Evolutionary conservation across 2,888 invertebrate genomes (phyloP).

Genomic region (Euproctis similis): DNA sequence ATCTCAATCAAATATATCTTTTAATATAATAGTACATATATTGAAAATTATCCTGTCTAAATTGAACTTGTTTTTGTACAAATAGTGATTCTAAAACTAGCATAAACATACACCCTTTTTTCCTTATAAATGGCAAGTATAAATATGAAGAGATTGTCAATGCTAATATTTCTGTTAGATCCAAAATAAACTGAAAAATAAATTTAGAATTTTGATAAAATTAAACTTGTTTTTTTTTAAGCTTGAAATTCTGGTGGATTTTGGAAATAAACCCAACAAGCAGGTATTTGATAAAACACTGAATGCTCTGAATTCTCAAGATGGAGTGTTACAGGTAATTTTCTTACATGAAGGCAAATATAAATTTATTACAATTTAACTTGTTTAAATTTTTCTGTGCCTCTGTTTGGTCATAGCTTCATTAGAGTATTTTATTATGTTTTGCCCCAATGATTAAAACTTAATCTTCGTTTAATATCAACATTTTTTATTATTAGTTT

Average conservation of each 20-base stretch:
- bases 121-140: background rate
- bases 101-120: background rate
- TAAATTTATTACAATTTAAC: too few relatives aligned
- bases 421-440: background rate
- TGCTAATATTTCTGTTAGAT: background rate
- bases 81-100: background rate
- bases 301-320: conserved; percentile 33
- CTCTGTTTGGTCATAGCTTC: background rate
- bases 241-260: conserved; percentile 57
- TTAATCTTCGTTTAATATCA: background rate
- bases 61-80: background rate
- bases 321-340: conserved; percentile 25
- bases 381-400: too few relatives aligned
- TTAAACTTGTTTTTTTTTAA: conserved; percentile 27
- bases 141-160: background rate
- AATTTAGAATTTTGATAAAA: too few relatives aligned
- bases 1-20: too few relatives aligned
- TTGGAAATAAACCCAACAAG: conserved; percentile 40
- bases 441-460: background rate
- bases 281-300: conserved; percentile 36
- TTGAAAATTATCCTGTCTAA: background rate
- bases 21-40: too few relatives aligned
- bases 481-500: background rate
- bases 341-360: too few relatives aligned
- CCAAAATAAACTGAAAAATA: too few relatives aligned